Percentiles rank a stretch among this genome's conserved stretches.
Conservation (phyloP, 2,888 invertebrate genomes). For the Tillus elongatus region DNA sequence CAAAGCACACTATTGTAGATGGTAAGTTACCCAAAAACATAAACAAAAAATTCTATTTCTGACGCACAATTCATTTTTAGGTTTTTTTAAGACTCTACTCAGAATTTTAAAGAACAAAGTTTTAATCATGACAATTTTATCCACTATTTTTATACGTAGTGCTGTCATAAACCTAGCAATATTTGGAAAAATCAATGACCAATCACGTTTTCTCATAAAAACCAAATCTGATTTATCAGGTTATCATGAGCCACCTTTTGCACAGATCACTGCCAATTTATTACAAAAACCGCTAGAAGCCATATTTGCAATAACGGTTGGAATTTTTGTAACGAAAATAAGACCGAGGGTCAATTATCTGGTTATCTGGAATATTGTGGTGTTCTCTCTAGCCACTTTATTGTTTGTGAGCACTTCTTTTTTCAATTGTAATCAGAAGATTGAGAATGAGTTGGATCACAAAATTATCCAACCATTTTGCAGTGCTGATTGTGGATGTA, state of each 20-base stretch:
- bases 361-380: slow-evolving; percentile 43
- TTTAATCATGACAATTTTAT: slow-evolving; percentile 45
- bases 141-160: slow-evolving; percentile 45
- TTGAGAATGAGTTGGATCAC: too few species aligned
- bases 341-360: slow-evolving; percentile 45
- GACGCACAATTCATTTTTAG: too few species aligned
- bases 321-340: slow-evolving; percentile 46
- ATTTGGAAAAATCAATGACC: slow-evolving; percentile 49
- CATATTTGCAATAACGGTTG: slow-evolving; percentile 45
- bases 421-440: slow-evolving; percentile 25
- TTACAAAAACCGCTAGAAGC: slow-evolving; percentile 50
- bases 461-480: slow-evolving; percentile 45
- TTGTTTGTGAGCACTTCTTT: slow-evolving; percentile 41
- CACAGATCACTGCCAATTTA: slow-evolving; percentile 45
- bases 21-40: slow-evolving; percentile 19
- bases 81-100: slow-evolving; percentile 43
- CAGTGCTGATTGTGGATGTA: slow-evolving; percentile 48
- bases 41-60: slow-evolving; percentile 6
- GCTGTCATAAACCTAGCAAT: slow-evolving; percentile 48
- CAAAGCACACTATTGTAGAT: slow-evolving; percentile 20
- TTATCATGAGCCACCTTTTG: slow-evolving; percentile 47
- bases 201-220: slow-evolving; percentile 50
- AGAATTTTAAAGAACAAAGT: slow-evolving; percentile 49
- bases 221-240: slow-evolving; percentile 42
- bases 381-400: slow-evolving; percentile 39